phyloP scores from a whole-genome alignment of 2,797 vertebrate genomes.

The Eulemur rubriventer region DNA sequence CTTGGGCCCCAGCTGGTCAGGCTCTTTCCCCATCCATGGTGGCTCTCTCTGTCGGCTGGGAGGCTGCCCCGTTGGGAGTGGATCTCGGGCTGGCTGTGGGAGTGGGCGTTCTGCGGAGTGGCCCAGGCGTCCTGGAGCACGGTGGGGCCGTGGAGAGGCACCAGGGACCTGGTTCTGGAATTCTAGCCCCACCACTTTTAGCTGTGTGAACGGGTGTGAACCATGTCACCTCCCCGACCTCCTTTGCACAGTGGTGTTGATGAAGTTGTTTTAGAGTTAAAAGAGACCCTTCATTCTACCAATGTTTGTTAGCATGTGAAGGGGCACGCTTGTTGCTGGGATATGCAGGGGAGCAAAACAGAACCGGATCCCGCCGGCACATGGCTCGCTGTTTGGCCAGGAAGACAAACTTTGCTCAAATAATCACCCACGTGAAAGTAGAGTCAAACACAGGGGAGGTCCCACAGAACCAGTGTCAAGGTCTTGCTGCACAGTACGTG shows the following conservation, averaged over 20 bases:
- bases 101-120: too few relatives aligned
- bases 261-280: neutral
- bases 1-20: neutral
- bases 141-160: neutral
- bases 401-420: neutral
- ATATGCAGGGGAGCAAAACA: neutral
- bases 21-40: fast-evolving
- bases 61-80: neutral
- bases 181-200: too few relatives aligned
- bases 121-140: neutral
- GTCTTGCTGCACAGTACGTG: fast-evolving
- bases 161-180: neutral
- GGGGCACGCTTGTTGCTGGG: neutral
- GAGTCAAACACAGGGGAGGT: fast-evolving
- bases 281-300: neutral
- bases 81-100: neutral
- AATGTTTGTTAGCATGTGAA: fast-evolving
- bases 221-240: neutral
- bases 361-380: neutral
- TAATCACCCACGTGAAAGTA: neutral
- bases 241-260: neutral
- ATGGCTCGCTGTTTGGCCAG: fast-evolving
- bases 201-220: neutral
- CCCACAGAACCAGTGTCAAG: fast-evolving
- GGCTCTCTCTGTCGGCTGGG: neutral